These are phyloP conservation scores for Anthoptus insignis DNA, from an alignment of 2,888 invertebrate species.

Conservation along the genomic window DNA sequence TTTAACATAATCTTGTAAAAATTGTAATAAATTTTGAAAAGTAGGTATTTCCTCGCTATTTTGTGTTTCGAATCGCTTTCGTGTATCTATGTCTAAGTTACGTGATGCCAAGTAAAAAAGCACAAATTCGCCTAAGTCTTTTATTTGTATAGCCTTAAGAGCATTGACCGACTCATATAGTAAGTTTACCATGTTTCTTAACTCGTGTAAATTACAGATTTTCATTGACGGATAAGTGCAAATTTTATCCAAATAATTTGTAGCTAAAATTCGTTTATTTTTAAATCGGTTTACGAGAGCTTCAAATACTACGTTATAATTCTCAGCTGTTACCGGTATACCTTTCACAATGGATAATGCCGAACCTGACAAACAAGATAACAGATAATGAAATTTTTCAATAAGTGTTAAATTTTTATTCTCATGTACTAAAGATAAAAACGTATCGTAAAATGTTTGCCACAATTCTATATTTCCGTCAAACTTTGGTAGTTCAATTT, in stretches of 20 bases:
- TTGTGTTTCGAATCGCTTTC: conserved; percentile 25
- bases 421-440: conserved; percentile 17
- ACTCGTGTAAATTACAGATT: neutral
- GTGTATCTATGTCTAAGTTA: conserved; percentile 14
- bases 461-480: conserved; percentile 24
- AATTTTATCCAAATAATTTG: conserved; percentile 19
- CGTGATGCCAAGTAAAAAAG: conserved; percentile 28
- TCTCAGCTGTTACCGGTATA: conserved; percentile 17
- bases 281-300: conserved; percentile 19
- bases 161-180: conserved; percentile 20
- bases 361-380: conserved; percentile 15
- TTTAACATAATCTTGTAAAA: conserved; percentile 20
- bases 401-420: conserved; percentile 6
- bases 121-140: conserved; percentile 13
- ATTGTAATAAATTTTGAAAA: conserved; percentile 2
- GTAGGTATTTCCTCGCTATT: conserved; percentile 18
- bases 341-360: conserved; percentile 19
- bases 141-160: conserved; percentile 19
- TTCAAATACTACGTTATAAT: conserved; percentile 13
- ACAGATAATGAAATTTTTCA: conserved; percentile 24
- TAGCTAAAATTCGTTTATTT: conserved; percentile 24
- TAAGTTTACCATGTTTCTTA: conserved; percentile 1
- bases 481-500: conserved; percentile 11
- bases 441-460: conserved; percentile 26
- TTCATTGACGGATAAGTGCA: conserved; percentile 10